Evolutionary conservation across 2,797 vertebrate species (phyloP).

Genomic region (Poliocrania exsul): DNA sequence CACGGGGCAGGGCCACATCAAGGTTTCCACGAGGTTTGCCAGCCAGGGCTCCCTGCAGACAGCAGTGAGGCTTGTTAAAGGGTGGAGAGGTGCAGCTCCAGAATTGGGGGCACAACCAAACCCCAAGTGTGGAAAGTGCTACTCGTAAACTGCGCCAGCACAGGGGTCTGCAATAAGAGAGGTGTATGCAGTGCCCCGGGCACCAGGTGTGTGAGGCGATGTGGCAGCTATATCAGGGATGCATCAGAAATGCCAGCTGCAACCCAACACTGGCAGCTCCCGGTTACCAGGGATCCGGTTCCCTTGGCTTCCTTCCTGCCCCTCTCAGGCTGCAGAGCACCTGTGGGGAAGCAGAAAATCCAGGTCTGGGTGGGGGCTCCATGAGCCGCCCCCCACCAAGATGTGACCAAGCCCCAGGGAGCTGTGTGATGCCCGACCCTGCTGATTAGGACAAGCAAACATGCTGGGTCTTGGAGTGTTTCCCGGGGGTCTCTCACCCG

Average conservation of each 20-base stretch:
- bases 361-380: neutral
- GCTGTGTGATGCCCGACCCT: neutral
- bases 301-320: neutral
- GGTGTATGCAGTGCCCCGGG: fast-evolving
- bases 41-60: neutral
- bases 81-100: neutral
- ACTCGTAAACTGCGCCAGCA: neutral
- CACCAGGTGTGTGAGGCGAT: neutral
- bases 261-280: constrained; percentile 36
- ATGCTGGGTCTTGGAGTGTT: neutral
- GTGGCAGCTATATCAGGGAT: neutral
- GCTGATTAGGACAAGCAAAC: neutral
- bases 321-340: neutral
- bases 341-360: neutral
- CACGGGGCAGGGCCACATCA: neutral
- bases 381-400: neutral
- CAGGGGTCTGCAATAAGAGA: neutral
- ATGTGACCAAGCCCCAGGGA: neutral
- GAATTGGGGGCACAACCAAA: fast-evolving
- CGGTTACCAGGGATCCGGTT: constrained; percentile 1
- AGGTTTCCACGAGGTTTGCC: neutral
- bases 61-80: fast-evolving
- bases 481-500: neutral
- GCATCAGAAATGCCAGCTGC: neutral
- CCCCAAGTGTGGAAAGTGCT: neutral